These are phyloP conservation scores for Lytechinus pictus DNA, from an alignment of 35 echinoderm and acorn worm genomes.

Conservation along the genomic window DNA sequence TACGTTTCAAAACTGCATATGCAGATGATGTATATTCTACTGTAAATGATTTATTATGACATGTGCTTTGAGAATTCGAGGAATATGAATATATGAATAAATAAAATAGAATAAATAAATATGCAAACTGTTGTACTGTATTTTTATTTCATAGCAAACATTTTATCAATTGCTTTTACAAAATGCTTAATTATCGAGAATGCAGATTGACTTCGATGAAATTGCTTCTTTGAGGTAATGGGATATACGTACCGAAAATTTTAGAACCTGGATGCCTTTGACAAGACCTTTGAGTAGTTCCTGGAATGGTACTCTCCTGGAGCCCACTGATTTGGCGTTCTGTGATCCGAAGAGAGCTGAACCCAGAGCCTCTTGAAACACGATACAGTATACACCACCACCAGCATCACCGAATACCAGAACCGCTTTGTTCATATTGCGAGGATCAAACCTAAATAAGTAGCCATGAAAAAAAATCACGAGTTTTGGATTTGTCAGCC, in stretches of 20 bases:
- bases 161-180: no score
- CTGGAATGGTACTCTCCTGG: constrained; percentile 85
- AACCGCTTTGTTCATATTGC: constrained; percentile 96
- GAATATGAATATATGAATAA: no score
- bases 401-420: constrained; percentile 90
- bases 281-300: constrained; percentile 84
- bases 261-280: constrained; percentile 81
- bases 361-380: constrained; percentile 89
- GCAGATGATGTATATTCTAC: no score
- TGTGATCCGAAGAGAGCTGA: constrained; percentile 92
- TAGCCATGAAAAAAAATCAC: not conserved
- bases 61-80: no score
- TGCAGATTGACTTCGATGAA: no score
- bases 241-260: constrained; percentile 75
- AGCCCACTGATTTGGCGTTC: constrained; percentile 94
- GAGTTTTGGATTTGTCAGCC: not conserved
- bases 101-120: no score
- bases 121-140: no score
- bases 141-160: no score
- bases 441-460: constrained; percentile 83
- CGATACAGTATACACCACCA: constrained; percentile 81
- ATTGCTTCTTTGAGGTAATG: not conserved
- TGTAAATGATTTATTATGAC: no score
- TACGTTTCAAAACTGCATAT: no score
- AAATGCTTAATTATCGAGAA: no score